Evolutionary conservation across 2,888 invertebrate genomes (phyloP), one percentile per base, ranked within the genome.

Genomic region (Polydrusus pterygomalis): DNA sequence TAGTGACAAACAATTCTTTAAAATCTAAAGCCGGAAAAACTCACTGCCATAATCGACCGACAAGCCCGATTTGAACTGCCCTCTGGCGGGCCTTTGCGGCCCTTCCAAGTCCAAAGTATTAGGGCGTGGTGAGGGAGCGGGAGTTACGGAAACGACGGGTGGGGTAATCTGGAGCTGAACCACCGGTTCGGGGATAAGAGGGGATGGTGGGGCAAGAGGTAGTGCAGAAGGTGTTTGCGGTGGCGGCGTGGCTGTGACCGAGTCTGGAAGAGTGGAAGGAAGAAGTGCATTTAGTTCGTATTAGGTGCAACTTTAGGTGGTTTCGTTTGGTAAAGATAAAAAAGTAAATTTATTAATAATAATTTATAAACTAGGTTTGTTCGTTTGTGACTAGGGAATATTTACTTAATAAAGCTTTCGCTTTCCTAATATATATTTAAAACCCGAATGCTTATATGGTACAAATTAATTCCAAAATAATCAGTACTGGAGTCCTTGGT

Each of bases 161-260:
- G 72, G 43, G 86, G 89, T 83, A 87, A 89, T 85, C 88, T 90
- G 89, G 88, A 90, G 82, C 75, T 81, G 85, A 79, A 85, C 85
- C 51, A 87, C 86, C 54, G 87, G 81, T 89, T 90, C 88, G 87
- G 90, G 86, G 88, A 90, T 85, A 62, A 87, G 88, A 87, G 84
- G 90, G 85, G 84, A 86, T 86, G 86, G 82, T 83, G 84, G 81
- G 45, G 60, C 56, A 8, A 69, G 20, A 15, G 68, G 68, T 25
- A 10, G 30, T 43, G 63, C 47, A 40, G 43, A 30, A 5, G 76
- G 79, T 70, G 75, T 78, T 65, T 64, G 80, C 73, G 74, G 70
- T 45, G 76, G 70, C 34, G 75, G 73, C 62, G 77, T 74, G 40
- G 72, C 77, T 20, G 77, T 77, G 45, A 77, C 47, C 54, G 77